A percentile compares a stretch with the other conserved stretches of the same genome.
phyloP scores from a whole-genome alignment of 2,888 invertebrate genomes.

The Archaeoteleia sp. region DNA sequence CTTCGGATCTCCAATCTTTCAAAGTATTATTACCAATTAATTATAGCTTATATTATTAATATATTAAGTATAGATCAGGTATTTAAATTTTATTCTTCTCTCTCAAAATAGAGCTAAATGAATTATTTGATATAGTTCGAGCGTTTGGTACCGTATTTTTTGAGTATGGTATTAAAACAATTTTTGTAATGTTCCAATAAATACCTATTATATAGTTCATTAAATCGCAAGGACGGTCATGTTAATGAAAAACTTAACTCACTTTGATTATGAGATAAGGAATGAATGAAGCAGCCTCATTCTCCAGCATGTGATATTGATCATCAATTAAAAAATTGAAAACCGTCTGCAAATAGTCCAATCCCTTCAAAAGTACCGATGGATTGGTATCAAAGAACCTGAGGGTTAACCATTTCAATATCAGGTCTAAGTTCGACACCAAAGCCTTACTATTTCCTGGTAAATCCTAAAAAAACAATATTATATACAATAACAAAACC shows the following conservation, averaged over 20 bases:
- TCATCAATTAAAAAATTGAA: constrained; percentile 87
- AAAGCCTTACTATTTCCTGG: constrained; percentile 86
- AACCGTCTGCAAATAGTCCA: constrained; percentile 91
- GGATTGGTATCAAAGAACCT: constrained; percentile 99
- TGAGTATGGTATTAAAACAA: no score
- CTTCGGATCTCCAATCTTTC: constrained; percentile 94
- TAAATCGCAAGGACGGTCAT: no score
- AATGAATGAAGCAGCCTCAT: constrained; percentile 94
- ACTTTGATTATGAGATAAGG: constrained; percentile 96
- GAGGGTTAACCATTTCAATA: constrained; percentile 96
- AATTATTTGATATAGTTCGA: no score
- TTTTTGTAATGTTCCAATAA: no score
- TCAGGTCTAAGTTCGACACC: constrained; percentile 93
- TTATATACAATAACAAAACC: constrained; percentile 4
- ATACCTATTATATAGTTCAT: no score
- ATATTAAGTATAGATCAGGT: no score
- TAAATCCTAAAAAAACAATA: constrained; percentile 78
- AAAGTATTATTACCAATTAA: constrained; percentile 44
- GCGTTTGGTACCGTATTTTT: no score
- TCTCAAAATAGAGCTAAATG: no score
- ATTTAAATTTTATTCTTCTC: no score
- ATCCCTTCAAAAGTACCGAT: constrained; percentile 94
- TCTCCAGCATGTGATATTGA: constrained; percentile 91
- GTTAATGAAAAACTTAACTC: no score
- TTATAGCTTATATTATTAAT: no score